A percentile compares a stretch with the other conserved stretches of the same genome.
Evolutionary conservation across 2,888 invertebrate genomes (phyloP).

Genomic region (Yponomeuta cagnagella): DNA sequence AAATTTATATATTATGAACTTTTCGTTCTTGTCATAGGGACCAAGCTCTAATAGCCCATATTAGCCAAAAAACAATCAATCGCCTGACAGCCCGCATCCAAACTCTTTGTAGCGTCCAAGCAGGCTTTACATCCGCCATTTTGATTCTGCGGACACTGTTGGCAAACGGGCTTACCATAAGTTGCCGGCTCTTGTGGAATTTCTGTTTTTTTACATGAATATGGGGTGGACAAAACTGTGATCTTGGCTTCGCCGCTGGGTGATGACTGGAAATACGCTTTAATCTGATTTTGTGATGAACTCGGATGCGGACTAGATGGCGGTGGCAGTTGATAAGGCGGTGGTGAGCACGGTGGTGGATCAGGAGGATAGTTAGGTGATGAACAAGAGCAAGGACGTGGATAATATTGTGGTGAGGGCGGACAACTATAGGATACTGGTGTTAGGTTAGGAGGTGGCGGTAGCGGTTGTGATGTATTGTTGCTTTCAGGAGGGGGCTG

Average conservation of each 20-base stretch:
- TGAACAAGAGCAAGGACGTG: not conserved
- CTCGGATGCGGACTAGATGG: not conserved
- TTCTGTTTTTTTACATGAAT: not conserved
- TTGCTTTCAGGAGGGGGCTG: not conserved
- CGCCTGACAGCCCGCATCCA: not conserved
- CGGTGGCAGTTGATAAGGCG: not conserved
- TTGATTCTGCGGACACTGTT: not conserved
- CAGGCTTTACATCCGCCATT: not conserved
- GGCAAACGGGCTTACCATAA: not conserved
- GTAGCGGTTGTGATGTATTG: not conserved
- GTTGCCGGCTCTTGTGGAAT: not conserved
- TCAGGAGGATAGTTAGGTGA: not conserved
- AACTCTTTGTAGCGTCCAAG: not conserved
- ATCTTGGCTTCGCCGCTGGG: not conserved
- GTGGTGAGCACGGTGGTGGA: not conserved
- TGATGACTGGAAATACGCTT: not conserved
- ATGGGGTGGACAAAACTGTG: constrained; percentile 12
- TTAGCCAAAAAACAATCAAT: not conserved
- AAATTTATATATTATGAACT: too few species aligned
- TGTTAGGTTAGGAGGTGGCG: not conserved
- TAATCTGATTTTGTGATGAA: not conserved
- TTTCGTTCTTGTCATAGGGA: too few species aligned
- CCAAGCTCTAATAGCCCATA: not conserved
- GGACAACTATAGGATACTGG: not conserved
- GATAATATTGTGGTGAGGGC: not conserved